Base-by-base conservation (phyloP, 1,140 invertebrate genomes). In the Cydia pomonella region DNA sequence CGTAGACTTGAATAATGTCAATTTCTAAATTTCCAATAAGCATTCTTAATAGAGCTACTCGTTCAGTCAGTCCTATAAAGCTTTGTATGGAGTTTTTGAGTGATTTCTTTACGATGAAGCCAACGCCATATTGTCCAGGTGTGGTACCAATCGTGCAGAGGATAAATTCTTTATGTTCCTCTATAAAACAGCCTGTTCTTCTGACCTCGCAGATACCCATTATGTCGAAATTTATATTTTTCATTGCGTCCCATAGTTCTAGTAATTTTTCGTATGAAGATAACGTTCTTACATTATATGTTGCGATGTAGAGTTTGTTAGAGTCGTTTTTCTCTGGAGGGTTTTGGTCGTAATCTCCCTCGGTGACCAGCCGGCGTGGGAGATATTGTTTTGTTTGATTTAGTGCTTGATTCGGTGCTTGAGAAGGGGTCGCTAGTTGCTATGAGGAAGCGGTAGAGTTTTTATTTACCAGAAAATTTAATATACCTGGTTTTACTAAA, bases 301-400 rank as follows among this genome's bases (percentile, higher is more conserved):
- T 73, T 16, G 25, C n/a, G 9, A 50, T 50, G 41, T 72, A 44
- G n/a, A 72, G 12, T 5, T 73, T 23, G 21, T 23, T 63, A 18
- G 21, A 44, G 5, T 63, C 16, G 27, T 41, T 27, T 73, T 33
- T 38, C 41, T 27, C 44, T 73, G 44, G 72, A 73, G 72, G 72
- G 72, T 73, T 23, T 73, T 50, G 72, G 72, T 73, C 72, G 3
- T 44, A 10, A 41, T 21, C 41, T 73, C 38, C 72, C 72, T 21
- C 47, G 72, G 72, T 23, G 72, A 73, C 72, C 72, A 25, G 72
- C 72, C 72, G 47, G 27, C 12, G 23, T 73, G 72, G 72, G 38
- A 73, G 71, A 72, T 18, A 6, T n/a, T 59, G 53, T 59, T 59
- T 18, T 21, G 53, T n/a, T 59, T 18, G 53, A 3, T 16, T 16